These are phyloP conservation scores for Acanthiza pusilla DNA, from an alignment of 2,797 vertebrate genomes.

Conservation along the genomic window DNA sequence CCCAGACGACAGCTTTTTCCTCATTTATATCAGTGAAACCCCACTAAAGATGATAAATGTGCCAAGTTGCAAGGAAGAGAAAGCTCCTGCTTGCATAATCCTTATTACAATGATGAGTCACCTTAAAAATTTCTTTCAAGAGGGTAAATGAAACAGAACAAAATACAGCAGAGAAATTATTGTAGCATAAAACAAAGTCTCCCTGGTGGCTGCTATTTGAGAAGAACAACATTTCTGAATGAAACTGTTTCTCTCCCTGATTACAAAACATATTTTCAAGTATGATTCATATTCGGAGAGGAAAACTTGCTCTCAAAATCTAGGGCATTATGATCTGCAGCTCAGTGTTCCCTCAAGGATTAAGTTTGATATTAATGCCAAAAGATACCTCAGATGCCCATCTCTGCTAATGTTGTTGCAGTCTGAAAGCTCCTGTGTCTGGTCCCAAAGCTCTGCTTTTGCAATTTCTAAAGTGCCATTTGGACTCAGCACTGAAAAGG, in stretches of 20 bases:
- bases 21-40: neutral
- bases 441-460: neutral
- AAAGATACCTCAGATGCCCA: neutral
- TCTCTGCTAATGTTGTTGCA: neutral
- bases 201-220: neutral
- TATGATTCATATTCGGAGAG: neutral
- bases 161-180: neutral
- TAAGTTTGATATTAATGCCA: neutral
- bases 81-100: neutral
- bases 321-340: neutral
- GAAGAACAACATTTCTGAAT: neutral
- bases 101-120: neutral
- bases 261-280: neutral
- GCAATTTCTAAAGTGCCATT: neutral
- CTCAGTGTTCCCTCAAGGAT: neutral
- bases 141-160: neutral
- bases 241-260: neutral
- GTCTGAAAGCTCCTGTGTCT: neutral
- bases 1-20: neutral
- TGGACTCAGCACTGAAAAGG: neutral
- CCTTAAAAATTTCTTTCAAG: neutral
- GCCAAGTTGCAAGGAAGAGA: neutral
- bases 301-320: neutral
- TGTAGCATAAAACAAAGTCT: neutral
- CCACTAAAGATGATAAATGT: neutral